Evolutionary conservation across 2,888 invertebrate species (phyloP).

Genomic region (Leptura quadrifasciata): DNA sequence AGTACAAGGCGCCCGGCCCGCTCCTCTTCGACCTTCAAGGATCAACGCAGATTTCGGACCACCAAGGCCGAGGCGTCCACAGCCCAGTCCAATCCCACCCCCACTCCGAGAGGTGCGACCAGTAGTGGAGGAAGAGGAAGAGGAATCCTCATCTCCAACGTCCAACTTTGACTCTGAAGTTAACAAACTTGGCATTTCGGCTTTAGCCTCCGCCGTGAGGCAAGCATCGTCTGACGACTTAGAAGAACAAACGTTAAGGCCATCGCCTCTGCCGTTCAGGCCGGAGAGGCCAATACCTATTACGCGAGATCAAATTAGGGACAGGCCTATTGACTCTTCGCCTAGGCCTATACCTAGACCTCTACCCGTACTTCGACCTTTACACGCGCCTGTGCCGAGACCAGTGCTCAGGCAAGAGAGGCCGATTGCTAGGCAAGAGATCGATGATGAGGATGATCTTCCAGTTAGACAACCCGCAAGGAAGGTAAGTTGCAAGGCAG

Average conservation of each 20-base stretch:
- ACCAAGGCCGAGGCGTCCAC: constrained; percentile 65
- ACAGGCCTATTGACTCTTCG: constrained; percentile 57
- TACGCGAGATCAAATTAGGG: constrained; percentile 67
- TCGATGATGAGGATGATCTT: constrained; percentile 55
- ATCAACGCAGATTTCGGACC: constrained; percentile 64
- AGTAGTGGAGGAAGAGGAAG: constrained; percentile 82
- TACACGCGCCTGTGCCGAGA: constrained; percentile 40
- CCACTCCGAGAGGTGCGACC: constrained; percentile 80
- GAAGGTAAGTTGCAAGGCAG: constrained; percentile 48
- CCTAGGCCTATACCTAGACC: constrained; percentile 46
- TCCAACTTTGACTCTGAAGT: constrained; percentile 68
- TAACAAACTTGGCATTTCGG: constrained; percentile 64
- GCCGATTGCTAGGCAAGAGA: constrained; percentile 61
- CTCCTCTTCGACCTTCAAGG: constrained; percentile 69
- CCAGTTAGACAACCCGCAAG: constrained; percentile 55
- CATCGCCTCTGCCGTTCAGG: constrained; percentile 65
- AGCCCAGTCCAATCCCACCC: constrained; percentile 69
- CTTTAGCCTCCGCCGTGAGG: constrained; percentile 61
- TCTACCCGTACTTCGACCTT: constrained; percentile 45
- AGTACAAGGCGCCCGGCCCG: constrained; percentile 69
- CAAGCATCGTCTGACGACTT: constrained; percentile 57
- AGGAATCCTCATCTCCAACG: constrained; percentile 72
- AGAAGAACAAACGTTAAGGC: constrained; percentile 45
- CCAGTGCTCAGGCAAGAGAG: constrained; percentile 41
- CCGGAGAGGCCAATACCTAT: constrained; percentile 70